Evolutionary conservation across 2,888 invertebrate genomes (phyloP), one percentile per base, ranked within the genome.

Genomic region (Tipula unca): DNA sequence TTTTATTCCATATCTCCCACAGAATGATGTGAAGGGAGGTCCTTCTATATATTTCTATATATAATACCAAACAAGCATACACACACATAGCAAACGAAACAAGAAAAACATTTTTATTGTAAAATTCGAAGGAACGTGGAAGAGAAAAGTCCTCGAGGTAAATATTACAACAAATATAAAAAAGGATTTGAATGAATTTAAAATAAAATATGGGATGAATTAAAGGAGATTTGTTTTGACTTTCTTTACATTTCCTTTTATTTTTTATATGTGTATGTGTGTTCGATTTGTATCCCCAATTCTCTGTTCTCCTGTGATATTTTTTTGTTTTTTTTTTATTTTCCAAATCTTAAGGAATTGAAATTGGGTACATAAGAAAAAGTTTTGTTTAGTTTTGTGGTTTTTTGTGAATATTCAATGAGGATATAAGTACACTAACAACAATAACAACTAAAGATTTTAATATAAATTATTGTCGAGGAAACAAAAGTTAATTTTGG

Each of bases 131-230:
- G 69, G 69, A 69, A 69, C n/a, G 48, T 48, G n/a, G 10, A 14
- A 17, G 25, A 25, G 3, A 69, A 69, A 69, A 69, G 69, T 69
- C 69, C 69, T 69, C 69, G 10, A 69, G 69, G 69, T 25, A 69
- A 69, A 69, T 69, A 25, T 25, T 69, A 69, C 69, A 25, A 25
- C 69, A 69, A 69, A 69, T 69, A n/a, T n/a, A n/a, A 69, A 69
- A 69, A 69, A 69, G 69, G 69, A 69, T 69, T 69, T 69, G 25
- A 69, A 69, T 69, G 69, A 69, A 69, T 69, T 69, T 69, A n/a
- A 69, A 69, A 69, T 69, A 69, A 32, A 32, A n/a, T n/a, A n/a
- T n/a, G n/a, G n/a, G n/a, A n/a, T n/a, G 69, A 69, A 69, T 13
- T 10, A 69, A 17, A 69, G 13, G 25, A 69, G 69, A 69, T 69